Evolutionary conservation across 2,797 vertebrate species (phyloP), one percentile per base, ranked within the genome.

Genomic region (Enteromius anoplus): DNA sequence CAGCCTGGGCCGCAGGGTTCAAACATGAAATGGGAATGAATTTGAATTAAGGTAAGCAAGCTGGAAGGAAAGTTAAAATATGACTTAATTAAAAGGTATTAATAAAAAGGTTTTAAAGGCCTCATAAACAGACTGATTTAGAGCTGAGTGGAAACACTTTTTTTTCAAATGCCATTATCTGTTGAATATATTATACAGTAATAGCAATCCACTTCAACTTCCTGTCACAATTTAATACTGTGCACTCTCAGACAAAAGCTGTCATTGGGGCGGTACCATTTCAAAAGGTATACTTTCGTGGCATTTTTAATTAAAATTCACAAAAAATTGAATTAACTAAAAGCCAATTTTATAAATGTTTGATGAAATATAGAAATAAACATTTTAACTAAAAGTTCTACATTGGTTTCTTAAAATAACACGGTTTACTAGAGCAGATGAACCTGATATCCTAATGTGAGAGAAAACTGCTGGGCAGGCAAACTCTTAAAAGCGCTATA

Each of bases 401-500:
- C 21, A 37, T 6, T 73, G 23, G 45, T 69, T 73, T 53, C 23
- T 1, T 17, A 7, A 71, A 70, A 87, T 82, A 86, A 89, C 76
- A 90, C 86, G 84, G 88, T 88, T 69, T 68, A 78, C 87, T 75
- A 72, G 55, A 80, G 86, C 29, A 34, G 81, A 80, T 65, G 37
- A 78, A 58, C 34, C 62, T 82, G 85, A 89, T 88, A 60, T 82
- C 69, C 51, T 17, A 60, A 80, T 79, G 70, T 88, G 69, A 85
- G 60, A 88, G 88, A 88, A 73, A 81, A 76, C 19, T 51, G 75
- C 80, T 69, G 42, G 37, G 64, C 65, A n/a, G 71, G 71, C 73
- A 82, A 78, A 88, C 72, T 80, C 23, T 87, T 84, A 84, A 89
- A 90, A 84, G 51, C 60, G 86, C 51, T 47, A 81, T 86, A 88